A percentile compares a stretch with the other conserved stretches of the same genome.
Conservation (phyloP, 2,888 invertebrate species). For the Drosophila falleni region DNA sequence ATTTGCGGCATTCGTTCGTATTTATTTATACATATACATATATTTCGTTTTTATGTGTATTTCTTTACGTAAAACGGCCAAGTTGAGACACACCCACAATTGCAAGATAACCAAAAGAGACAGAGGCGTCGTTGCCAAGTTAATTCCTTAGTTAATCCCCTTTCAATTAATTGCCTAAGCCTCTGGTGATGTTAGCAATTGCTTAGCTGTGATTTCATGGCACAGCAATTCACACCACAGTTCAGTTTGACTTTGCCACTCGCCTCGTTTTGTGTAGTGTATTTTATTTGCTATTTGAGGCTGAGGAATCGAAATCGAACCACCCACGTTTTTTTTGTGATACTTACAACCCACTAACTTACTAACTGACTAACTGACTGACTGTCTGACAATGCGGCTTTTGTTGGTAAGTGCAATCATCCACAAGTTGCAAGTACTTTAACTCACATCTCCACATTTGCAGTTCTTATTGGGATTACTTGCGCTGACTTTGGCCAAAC, state of each 20-base stretch:
- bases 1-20: constrained; percentile 72
- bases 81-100: constrained; percentile 80
- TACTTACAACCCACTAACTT: not conserved
- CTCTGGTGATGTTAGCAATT: constrained; percentile 58
- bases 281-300: constrained; percentile 24
- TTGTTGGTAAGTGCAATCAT: constrained; percentile 52
- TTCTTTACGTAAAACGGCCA: constrained; percentile 78
- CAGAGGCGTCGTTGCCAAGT: constrained; percentile 42
- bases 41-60: constrained; percentile 63
- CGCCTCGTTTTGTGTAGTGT: constrained; percentile 55
- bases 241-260: constrained; percentile 78
- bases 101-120: constrained; percentile 65
- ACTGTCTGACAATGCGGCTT: constrained; percentile 53
- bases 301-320: constrained; percentile 20
- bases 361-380: constrained; percentile 1
- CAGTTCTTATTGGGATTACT: constrained; percentile 28
- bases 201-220: constrained; percentile 74
- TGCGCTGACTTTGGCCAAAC: constrained; percentile 41
- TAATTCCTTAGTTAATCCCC: not conserved
- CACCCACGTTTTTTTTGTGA: constrained; percentile 6
- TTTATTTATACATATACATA: constrained; percentile 52
- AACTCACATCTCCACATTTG: not conserved
- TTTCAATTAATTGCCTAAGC: constrained; percentile 15
- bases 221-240: constrained; percentile 76
- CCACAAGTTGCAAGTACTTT: not conserved